Evolutionary conservation across 2,888 invertebrate genomes (phyloP).

Genomic region (Agriopis leucophaearia): DNA sequence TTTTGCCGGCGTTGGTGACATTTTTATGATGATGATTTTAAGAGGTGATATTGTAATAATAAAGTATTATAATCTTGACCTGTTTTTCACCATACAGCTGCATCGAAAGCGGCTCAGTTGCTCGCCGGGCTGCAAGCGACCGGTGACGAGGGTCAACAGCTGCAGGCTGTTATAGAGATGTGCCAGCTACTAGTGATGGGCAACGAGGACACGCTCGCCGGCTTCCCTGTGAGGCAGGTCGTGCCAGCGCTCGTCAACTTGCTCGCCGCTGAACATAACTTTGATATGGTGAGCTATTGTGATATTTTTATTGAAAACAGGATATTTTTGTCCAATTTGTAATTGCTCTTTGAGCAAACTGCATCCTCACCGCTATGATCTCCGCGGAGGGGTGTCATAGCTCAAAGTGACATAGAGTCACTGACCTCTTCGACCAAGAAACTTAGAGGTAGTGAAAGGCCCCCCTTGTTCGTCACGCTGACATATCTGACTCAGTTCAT

Average conservation of each 20-base stretch:
- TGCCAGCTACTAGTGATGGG: slow-evolving; percentile 99
- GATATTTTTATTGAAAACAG: too few relatives aligned
- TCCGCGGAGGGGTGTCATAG: too few relatives aligned
- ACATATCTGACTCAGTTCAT: background rate
- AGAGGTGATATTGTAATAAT: too few relatives aligned
- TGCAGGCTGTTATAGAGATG: slow-evolving; percentile 99
- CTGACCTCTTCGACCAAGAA: too few relatives aligned
- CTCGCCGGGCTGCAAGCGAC: slow-evolving; percentile 96
- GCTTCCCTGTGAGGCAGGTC: slow-evolving; percentile 99
- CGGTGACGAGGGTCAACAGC: slow-evolving; percentile 97
- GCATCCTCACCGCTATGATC: too few relatives aligned
- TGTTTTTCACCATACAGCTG: slow-evolving; percentile 81
- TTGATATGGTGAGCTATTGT: slow-evolving; percentile 92
- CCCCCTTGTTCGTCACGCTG: too few relatives aligned
- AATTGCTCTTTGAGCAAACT: too few relatives aligned
- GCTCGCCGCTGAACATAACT: slow-evolving; percentile 98
- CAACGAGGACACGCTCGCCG: slow-evolving; percentile 98
- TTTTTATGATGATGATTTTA: too few relatives aligned
- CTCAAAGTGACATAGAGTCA: too few relatives aligned
- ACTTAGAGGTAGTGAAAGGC: too few relatives aligned
- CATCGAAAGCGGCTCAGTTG: slow-evolving; percentile 97
- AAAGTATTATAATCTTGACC: background rate
- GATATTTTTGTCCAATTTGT: too few relatives aligned
- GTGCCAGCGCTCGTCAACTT: slow-evolving; percentile 97
- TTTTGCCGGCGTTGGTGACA: too few relatives aligned